Evolutionary conservation across 2,888 invertebrate genomes (phyloP), one percentile per base, ranked within the genome.

Genomic region (Pomacea canaliculata): DNA sequence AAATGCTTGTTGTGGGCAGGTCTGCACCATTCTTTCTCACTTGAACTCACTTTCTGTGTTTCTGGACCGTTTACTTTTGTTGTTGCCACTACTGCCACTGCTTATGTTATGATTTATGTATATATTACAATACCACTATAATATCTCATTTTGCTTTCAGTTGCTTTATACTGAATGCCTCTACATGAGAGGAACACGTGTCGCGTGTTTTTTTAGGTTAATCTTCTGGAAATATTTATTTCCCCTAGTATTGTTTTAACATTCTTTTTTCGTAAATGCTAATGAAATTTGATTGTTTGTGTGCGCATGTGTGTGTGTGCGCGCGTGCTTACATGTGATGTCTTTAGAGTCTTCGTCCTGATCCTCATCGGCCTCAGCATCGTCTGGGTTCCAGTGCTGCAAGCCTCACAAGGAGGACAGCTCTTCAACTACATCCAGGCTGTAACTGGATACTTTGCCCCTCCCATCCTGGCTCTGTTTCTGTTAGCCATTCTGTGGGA

Each of bases 391-490:
- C 93, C 93, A 0, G 90, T 93, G 37, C 88, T 93, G 37, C 89
- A 92, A 82, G 91, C 91, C 23, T 91, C 91, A 18, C 92, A 92
- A 84, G 91, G 91, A 76, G 90, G 92, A 68, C 92, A 92, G 85
- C 90, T 93, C 56, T 93, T 92, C 83, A 91, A 92, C 82, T 93
- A 93, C 88, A 92, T 93, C 72, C 93, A 93, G 84, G 89, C 91
- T 69, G 91, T 93, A 37, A 92, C 92, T 18, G 91, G 91, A 49
- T 93, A 91, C 82, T 85, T 93, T 46, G 90, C 92, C 0, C 93
- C 93, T 1, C 93, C 93, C 9, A 91, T 93, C n/a, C 91, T 92
- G 75, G 92, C 92, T 18, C 90, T 92, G 56, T 93, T 92, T 83
- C 83, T 92, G 4, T 85, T 92, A 71, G 93, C 92, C 1, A 86